A percentile compares a stretch with the other conserved stretches of the same genome.
phyloP scores from a whole-genome alignment of 2,797 vertebrate species.

The Fistularia tabacaria region DNA sequence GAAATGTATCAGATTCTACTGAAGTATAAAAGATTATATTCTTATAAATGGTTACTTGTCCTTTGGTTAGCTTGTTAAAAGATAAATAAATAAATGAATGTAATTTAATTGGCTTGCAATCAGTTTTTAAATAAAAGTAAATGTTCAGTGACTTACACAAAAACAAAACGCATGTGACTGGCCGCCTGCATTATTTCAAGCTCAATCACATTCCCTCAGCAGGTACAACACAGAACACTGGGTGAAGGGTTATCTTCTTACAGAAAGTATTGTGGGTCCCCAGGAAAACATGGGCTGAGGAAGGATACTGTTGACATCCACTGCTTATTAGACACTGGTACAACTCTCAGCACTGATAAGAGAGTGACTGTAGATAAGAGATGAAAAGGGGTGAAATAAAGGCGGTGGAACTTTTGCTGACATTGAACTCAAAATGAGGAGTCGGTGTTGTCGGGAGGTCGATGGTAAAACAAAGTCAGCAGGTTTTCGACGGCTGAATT shows the following conservation, averaged over 20 bases:
- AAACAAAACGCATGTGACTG: conserved; percentile 2
- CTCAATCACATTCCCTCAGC: conserved; percentile 9
- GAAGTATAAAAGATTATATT: no score
- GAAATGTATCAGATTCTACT: conserved; percentile 24
- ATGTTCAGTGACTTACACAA: conserved; percentile 13
- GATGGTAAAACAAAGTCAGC: conserved; percentile 35
- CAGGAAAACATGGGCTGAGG: conserved; percentile 44
- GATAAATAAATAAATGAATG: no score
- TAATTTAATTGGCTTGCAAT: not conserved
- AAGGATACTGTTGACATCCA: conserved; percentile 55
- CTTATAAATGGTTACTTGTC: no score
- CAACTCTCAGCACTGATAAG: conserved; percentile 60
- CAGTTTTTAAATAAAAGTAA: not conserved
- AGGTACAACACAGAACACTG: conserved; percentile 23
- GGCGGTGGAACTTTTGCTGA: conserved; percentile 46
- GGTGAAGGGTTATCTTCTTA: conserved; percentile 26
- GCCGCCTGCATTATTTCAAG: conserved; percentile 6
- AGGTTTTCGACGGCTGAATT: conserved; percentile 19
- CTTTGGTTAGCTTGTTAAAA: no score
- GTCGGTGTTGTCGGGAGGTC: conserved; percentile 30
- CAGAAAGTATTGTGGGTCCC: conserved; percentile 28
- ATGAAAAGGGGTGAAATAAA: conserved; percentile 60
- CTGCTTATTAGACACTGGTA: conserved; percentile 64
- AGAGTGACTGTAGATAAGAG: conserved; percentile 59
- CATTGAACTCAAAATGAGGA: conserved; percentile 56